Conservation (phyloP, 2,888 invertebrate species). For the Melitaea athalia region DNA sequence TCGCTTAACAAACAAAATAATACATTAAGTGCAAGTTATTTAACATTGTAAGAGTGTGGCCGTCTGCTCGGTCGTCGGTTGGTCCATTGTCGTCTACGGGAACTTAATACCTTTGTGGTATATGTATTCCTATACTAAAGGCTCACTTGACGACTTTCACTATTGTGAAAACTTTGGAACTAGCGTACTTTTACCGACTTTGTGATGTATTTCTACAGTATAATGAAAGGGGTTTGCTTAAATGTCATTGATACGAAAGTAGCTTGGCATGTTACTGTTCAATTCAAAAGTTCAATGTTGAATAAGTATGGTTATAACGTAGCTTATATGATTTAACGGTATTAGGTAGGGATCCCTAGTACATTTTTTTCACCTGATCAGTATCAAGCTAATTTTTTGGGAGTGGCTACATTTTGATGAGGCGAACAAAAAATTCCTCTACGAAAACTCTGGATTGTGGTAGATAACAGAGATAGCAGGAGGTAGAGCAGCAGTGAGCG, state of each 20-base stretch:
- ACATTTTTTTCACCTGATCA: too few relatives aligned
- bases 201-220: slow-evolving; percentile 15
- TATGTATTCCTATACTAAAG: slow-evolving; percentile 29
- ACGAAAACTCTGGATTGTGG: too few relatives aligned
- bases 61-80: slow-evolving; percentile 20
- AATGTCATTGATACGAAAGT: background rate
- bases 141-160: slow-evolving; percentile 30
- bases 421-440: too few relatives aligned
- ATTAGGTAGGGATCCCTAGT: too few relatives aligned
- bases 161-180: slow-evolving; percentile 32
- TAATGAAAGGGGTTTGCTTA: slow-evolving; percentile 3
- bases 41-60: slow-evolving; percentile 13
- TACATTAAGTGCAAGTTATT: background rate
- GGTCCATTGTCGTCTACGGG: slow-evolving; percentile 20
- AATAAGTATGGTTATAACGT: too few relatives aligned
- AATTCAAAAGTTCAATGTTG: too few relatives aligned
- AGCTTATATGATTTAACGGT: too few relatives aligned
- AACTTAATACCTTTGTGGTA: slow-evolving; percentile 35
- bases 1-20: background rate
- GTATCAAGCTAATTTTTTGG: too few relatives aligned
- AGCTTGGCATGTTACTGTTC: background rate
- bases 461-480: too few relatives aligned
- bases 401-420: too few relatives aligned
- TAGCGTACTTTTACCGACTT: slow-evolving; percentile 21
- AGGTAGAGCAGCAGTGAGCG: too few relatives aligned